Base-by-base conservation (phyloP, 2,797 vertebrate genomes). In the Lacerta bilineata region DNA sequence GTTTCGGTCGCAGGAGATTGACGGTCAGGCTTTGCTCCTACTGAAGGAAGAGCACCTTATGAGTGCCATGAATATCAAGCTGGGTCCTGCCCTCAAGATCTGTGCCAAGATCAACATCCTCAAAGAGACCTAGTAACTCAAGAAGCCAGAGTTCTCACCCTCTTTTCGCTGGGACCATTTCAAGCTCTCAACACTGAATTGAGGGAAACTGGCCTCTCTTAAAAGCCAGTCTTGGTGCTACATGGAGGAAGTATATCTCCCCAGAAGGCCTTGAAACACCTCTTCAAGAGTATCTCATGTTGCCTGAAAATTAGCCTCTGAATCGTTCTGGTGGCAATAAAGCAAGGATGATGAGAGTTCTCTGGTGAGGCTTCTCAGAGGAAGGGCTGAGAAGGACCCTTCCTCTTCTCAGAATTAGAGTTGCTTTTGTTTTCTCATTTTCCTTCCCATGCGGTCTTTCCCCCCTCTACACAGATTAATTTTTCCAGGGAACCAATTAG, bases 31-130 rank as follows among this genome's bases (percentile, higher is more conserved):
- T 27, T 96, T 99, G 93, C 97, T 99, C 92, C 97, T 99, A 91
- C 98, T 99, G 92, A 99, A 99, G 33, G 99, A 99, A 91, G 99
- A 99, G 93, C 99, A 99, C 79, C 98, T 99, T 89, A 99, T 99
- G 99, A 99, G 98, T 93, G 98, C 99, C 93, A 99, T 99, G 98
- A 99, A 99, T 95, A 98, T 99, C 94, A 99, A 99, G 93, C 96
- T 99, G 92, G 99, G 99, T 59, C 99, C 99, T 7, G 99, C 99
- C 36, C 98, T 99, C 83, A 99, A 99, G 97, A 99, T 99, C 95
- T 99, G 98, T 66, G 99, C 99, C 92, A 98, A 99, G 96, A 99
- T 99, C 96, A 99, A 99, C 87, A 95, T 98, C 2, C 98, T 99
- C 88, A 99, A 98, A 91, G 98, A 99, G 96, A 98, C 97, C 78